Conservation (phyloP, 2,888 invertebrate genomes). For the Drosophila emarginata region DNA sequence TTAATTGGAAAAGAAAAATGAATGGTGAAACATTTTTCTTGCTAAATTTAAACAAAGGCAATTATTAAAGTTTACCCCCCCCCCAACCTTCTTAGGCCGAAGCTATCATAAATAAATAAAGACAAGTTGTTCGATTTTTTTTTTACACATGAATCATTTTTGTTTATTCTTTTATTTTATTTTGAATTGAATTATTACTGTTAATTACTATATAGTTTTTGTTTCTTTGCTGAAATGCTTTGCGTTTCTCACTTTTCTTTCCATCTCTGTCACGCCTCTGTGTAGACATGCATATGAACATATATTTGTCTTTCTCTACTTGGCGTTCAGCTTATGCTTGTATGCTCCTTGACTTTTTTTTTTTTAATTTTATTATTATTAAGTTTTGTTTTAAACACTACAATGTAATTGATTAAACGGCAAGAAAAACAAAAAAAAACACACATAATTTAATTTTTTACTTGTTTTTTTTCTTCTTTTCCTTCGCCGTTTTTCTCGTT, state of each 20-base stretch:
- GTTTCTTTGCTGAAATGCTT: slow-evolving; percentile 15
- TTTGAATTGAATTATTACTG: slow-evolving; percentile 18
- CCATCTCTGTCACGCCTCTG: neutral
- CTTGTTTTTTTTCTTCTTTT: slow-evolving; percentile 13
- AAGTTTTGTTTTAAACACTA: slow-evolving; percentile 53
- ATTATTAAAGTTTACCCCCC: too few relatives aligned
- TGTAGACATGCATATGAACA: slow-evolving; percentile 1
- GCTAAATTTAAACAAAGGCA: too few relatives aligned
- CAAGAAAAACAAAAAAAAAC: slow-evolving; percentile 17
- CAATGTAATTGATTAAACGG: slow-evolving; percentile 69
- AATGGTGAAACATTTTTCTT: too few relatives aligned
- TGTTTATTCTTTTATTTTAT: slow-evolving; percentile 4
- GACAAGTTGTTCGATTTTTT: neutral
- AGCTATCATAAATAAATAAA: neutral
- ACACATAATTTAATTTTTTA: slow-evolving; percentile 18
- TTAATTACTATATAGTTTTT: slow-evolving; percentile 17
- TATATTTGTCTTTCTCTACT: neutral
- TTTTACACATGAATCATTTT: slow-evolving; percentile 2
- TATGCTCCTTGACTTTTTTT: slow-evolving; percentile 17
- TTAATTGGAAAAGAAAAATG: too few relatives aligned
- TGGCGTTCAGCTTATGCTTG: neutral
- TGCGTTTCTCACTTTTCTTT: neutral
- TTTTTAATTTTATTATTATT: slow-evolving; percentile 16
- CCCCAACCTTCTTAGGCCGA: too few relatives aligned
- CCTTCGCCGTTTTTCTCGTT: slow-evolving; percentile 9